phyloP scores from a whole-genome alignment of 2,113 vertebrate species.

The Apaloderma vittatum region DNA sequence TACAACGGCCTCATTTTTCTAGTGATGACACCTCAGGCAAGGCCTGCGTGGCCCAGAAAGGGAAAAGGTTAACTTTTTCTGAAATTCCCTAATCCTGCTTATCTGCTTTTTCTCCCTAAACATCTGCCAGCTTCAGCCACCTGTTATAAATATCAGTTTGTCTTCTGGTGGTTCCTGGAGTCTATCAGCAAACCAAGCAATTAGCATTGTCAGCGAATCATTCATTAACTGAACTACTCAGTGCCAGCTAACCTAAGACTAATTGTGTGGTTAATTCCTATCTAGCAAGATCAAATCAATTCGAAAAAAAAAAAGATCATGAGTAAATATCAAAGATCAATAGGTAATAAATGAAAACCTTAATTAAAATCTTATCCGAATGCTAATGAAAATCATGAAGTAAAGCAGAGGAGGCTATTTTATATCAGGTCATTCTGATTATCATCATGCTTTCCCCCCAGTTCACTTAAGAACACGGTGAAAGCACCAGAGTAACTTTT shows the following conservation, averaged over 20 bases:
- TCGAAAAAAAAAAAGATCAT: not conserved
- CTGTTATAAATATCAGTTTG: slow-evolving; percentile 8
- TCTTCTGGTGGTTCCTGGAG: not conserved
- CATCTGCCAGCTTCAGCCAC: slow-evolving; percentile 31
- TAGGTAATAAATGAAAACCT: not conserved
- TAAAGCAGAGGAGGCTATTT: not conserved
- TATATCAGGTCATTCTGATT: not conserved
- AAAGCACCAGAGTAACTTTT: not conserved
- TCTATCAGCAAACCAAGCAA: not conserved
- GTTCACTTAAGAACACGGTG: not conserved
- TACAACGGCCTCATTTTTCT: slow-evolving; percentile 46
- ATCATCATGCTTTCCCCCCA: not conserved
- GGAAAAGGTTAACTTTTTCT: slow-evolving; percentile 37
- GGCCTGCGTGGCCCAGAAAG: not conserved
- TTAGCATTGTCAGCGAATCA: not conserved
- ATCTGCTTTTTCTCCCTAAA: slow-evolving; percentile 19
- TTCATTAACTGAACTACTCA: slow-evolving; percentile 23
- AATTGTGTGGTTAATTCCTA: slow-evolving; percentile 13
- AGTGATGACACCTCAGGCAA: not conserved
- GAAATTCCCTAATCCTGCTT: slow-evolving; percentile 32
- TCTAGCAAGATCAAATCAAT: not conserved
- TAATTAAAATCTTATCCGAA: slow-evolving; percentile 34
- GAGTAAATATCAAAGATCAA: slow-evolving; percentile 17
- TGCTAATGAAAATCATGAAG: not conserved
- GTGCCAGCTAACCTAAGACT: not conserved